Evolutionary conservation across 2,888 invertebrate genomes (phyloP).

Genomic region (Ctena decussata): DNA sequence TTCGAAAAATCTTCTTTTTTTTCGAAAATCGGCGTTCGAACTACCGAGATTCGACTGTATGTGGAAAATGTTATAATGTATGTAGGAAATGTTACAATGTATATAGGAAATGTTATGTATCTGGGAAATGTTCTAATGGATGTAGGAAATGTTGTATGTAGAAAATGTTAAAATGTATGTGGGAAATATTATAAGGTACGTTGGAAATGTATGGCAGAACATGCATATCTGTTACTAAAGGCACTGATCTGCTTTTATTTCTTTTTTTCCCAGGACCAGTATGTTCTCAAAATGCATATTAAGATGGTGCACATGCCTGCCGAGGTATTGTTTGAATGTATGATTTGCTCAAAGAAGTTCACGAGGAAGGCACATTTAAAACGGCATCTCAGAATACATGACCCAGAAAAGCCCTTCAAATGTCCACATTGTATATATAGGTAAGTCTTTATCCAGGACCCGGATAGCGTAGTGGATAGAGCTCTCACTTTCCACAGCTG

Average conservation of each 20-base stretch:
- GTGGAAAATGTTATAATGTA: conserved; percentile 84
- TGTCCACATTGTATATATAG: conserved; percentile 87
- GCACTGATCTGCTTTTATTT: no score
- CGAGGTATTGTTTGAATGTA: conserved; percentile 86
- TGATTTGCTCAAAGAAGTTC: conserved; percentile 86
- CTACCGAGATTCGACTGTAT: no score
- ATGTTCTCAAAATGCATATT: conserved; percentile 87
- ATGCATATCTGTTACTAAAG: no score
- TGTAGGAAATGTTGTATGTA: conserved; percentile 86
- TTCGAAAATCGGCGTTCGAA: no score
- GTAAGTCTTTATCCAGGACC: conserved; percentile 66
- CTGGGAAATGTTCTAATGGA: conserved; percentile 81
- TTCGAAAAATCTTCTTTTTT: no score
- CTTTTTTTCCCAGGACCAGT: conserved; percentile 84
- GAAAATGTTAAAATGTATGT: conserved; percentile 86
- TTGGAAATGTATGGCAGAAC: no score
- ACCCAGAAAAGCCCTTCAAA: conserved; percentile 86
- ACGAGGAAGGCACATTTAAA: conserved; percentile 87
- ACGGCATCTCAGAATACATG: conserved; percentile 86
- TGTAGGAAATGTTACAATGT: conserved; percentile 87
- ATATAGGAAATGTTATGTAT: conserved; percentile 84
- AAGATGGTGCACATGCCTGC: conserved; percentile 87
- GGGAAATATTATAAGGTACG: conserved; percentile 86
- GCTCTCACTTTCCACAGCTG: no score
- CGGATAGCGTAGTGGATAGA: neutral